Conservation (phyloP, 2,888 invertebrate species). For the Xanthorhoe spadicearia region DNA sequence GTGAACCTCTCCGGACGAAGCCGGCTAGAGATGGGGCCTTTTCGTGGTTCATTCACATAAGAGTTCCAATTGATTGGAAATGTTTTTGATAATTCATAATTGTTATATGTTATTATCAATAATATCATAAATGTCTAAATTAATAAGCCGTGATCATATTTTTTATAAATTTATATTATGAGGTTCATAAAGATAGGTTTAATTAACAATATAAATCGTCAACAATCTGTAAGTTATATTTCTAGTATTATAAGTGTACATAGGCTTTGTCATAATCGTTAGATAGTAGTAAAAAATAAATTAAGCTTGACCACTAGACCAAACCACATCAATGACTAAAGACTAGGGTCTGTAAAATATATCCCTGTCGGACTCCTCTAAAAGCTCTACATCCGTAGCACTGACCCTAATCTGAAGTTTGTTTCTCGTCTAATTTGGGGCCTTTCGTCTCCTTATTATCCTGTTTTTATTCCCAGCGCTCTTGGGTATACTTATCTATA, state of each 20-base stretch:
- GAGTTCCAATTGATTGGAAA: background rate
- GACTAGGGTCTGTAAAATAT: background rate
- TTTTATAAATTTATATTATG: background rate
- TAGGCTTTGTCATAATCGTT: too few relatives aligned
- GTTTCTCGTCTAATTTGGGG: constrained; percentile 73
- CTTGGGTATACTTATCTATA: constrained; percentile 55
- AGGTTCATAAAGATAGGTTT: background rate
- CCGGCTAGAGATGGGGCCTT: constrained; percentile 17
- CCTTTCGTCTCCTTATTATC: constrained; percentile 58
- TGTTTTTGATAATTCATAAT: background rate
- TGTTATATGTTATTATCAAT: too few relatives aligned
- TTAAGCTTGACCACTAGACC: too few relatives aligned
- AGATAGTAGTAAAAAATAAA: too few relatives aligned
- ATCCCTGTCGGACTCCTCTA: background rate
- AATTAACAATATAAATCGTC: too few relatives aligned
- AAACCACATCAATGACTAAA: too few relatives aligned
- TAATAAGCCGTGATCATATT: too few relatives aligned
- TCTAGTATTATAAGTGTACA: too few relatives aligned
- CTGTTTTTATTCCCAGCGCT: constrained; percentile 61
- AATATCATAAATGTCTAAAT: too few relatives aligned
- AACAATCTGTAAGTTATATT: too few relatives aligned
- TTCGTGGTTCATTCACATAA: constrained; percentile 5
- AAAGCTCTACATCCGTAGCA: constrained; percentile 13
- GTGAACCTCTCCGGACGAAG: constrained; percentile 50
- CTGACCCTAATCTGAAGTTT: constrained; percentile 70